phyloP scores from a whole-genome alignment of 2,113 vertebrate species.

The Cyprinus carpio region DNA sequence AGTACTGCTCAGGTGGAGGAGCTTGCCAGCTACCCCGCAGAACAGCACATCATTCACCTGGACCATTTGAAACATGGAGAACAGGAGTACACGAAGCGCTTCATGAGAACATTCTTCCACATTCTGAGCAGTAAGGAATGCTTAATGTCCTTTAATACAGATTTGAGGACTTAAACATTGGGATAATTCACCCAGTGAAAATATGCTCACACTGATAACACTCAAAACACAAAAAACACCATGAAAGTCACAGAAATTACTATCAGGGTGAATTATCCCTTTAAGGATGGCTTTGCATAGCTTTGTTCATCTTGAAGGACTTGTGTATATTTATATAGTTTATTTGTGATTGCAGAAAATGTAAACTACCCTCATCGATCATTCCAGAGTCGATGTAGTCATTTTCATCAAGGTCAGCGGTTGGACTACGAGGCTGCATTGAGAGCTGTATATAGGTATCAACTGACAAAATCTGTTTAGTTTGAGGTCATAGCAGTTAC shows the following conservation, averaged over 20 bases:
- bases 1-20: constrained; percentile 68
- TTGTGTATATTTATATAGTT: not conserved
- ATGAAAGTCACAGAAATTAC: not conserved
- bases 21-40: constrained; percentile 74
- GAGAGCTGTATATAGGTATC: constrained; percentile 54
- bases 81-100: constrained; percentile 74
- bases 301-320: not conserved
- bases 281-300: no score
- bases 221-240: not conserved
- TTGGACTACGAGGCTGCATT: constrained; percentile 34
- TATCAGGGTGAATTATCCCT: not conserved
- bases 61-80: constrained; percentile 62
- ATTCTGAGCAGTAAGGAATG: constrained; percentile 79
- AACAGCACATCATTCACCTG: constrained; percentile 81
- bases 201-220: not conserved
- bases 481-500: not conserved
- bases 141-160: not conserved
- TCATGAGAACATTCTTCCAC: constrained; percentile 79
- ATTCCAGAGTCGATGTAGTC: constrained; percentile 71
- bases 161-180: no score
- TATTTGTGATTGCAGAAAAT: constrained; percentile 68
- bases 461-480: not conserved
- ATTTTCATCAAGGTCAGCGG: constrained; percentile 20
- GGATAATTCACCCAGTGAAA: not conserved
- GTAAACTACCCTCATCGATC: constrained; percentile 75